A percentile compares a stretch with the other conserved stretches of the same genome.
Conservation (phyloP, 2,113 vertebrate genomes). For the Donacobius atricapilla region DNA sequence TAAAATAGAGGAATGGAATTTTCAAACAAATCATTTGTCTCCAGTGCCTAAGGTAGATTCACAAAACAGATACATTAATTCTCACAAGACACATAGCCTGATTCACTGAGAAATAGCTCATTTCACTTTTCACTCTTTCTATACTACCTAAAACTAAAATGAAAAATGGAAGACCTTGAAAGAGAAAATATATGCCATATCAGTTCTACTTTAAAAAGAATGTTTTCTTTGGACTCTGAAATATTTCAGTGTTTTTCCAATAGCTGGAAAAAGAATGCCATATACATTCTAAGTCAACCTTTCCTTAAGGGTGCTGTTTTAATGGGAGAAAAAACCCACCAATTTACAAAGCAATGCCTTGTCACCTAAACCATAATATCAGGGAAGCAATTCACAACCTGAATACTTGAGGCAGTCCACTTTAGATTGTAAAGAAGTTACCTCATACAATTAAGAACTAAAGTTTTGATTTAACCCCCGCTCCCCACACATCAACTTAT, state of each 20-base stretch:
- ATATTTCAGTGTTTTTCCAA: neutral
- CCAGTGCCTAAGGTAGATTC: neutral
- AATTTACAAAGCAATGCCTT: constrained; percentile 15
- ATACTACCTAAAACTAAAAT: neutral
- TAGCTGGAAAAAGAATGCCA: neutral
- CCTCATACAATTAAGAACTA: neutral
- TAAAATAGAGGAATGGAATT: neutral
- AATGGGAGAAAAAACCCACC: neutral
- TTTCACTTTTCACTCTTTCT: neutral
- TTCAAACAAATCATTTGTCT: neutral
- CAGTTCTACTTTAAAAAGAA: neutral
- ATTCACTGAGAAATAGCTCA: neutral
- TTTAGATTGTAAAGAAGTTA: neutral
- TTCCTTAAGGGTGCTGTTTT: constrained; percentile 28
- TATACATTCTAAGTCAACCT: neutral
- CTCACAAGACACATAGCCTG: neutral
- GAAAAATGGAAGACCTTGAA: neutral
- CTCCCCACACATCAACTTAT: neutral
- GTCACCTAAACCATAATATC: constrained; percentile 1
- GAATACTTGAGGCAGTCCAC: neutral
- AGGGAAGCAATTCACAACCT: neutral
- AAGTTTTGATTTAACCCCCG: neutral
- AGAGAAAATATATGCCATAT: neutral
- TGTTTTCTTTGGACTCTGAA: neutral
- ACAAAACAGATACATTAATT: neutral